These are phyloP conservation scores for Pemphigus obesinymphae DNA, from an alignment of 1,140 invertebrate species.

Conservation along the genomic window DNA sequence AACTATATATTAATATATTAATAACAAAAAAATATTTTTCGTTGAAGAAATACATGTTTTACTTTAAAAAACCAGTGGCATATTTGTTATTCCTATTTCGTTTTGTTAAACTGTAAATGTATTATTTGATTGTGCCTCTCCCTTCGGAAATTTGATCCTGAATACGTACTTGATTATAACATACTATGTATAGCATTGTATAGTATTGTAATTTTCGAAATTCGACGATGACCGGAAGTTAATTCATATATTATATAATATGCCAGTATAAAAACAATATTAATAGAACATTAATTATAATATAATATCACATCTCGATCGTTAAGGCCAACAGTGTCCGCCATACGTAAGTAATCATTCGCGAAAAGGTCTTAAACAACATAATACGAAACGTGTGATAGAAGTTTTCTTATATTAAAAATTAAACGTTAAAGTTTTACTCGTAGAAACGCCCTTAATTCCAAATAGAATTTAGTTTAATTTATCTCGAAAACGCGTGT, in stretches of 20 bases:
- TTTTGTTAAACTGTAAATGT: no score
- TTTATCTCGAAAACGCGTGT: not conserved
- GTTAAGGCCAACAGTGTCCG: not conserved
- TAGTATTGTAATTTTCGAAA: no score
- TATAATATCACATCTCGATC: not conserved
- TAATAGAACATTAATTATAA: not conserved
- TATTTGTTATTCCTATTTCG: no score
- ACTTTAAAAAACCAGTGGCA: no score
- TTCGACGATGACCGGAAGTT: not conserved
- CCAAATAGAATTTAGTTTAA: not conserved
- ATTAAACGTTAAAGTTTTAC: slow-evolving; percentile 4
- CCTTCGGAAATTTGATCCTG: no score
- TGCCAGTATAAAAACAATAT: not conserved
- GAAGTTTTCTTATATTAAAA: slow-evolving; percentile 12
- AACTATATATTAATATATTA: no score
- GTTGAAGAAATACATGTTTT: no score
- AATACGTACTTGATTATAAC: no score
- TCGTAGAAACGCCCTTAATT: slow-evolving; percentile 13
- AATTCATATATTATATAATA: not conserved
- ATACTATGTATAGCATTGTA: no score
- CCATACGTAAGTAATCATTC: not conserved
- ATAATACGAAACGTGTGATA: not conserved
- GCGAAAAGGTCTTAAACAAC: not conserved
- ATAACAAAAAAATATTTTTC: no score
- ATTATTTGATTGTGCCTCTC: no score